Conservation (phyloP, 2,888 invertebrate genomes). For the Lymantria dispar region DNA sequence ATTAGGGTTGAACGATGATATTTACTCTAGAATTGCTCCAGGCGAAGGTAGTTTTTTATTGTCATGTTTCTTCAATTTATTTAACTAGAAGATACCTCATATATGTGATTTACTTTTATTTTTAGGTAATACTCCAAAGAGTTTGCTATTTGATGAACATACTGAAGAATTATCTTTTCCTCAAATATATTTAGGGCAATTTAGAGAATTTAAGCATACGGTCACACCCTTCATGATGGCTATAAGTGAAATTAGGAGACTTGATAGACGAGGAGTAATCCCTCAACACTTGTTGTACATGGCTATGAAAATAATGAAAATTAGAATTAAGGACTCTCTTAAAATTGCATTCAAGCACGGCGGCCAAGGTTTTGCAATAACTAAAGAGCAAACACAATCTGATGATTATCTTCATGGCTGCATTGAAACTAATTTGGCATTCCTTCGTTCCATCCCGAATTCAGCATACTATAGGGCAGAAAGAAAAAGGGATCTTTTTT, state of each 20-base stretch:
- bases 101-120: too few relatives aligned
- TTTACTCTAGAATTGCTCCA: conserved; percentile 23
- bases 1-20: conserved; percentile 30
- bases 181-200: conserved; percentile 39
- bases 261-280: conserved; percentile 48
- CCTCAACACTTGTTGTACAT: conserved; percentile 38
- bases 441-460: conserved; percentile 47
- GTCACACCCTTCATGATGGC: conserved; percentile 31
- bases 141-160: conserved; percentile 6
- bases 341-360: conserved; percentile 33
- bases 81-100: too few relatives aligned
- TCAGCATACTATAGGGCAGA: conserved; percentile 51
- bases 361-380: conserved; percentile 35
- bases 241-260: conserved; percentile 35
- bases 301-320: conserved; percentile 8
- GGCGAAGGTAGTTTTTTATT: conserved; percentile 13
- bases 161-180: conserved; percentile 53
- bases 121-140: too few relatives aligned
- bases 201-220: conserved; percentile 21
- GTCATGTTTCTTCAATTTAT: too few relatives aligned
- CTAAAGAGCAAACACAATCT: conserved; percentile 37
- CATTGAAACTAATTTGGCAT: too few relatives aligned
- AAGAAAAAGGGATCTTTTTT: conserved; percentile 45
- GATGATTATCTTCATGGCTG: conserved; percentile 40
- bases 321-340: conserved; percentile 22